Evolutionary conservation across 2,888 invertebrate species (phyloP).

Genomic region (Latheticus oryzae): DNA sequence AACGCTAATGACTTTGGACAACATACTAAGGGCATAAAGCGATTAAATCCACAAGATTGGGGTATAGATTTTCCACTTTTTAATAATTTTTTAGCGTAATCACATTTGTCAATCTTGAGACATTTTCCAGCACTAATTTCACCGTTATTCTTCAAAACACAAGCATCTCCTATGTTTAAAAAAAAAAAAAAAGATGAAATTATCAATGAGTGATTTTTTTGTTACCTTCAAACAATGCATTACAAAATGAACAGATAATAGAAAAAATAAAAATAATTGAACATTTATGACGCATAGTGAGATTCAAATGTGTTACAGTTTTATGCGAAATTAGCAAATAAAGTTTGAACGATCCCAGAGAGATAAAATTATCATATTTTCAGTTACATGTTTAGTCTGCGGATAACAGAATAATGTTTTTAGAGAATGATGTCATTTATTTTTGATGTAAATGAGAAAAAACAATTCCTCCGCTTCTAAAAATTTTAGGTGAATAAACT

Average conservation of each 20-base stretch:
- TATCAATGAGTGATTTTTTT: neutral
- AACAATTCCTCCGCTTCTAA: too few relatives aligned
- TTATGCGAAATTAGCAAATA: too few relatives aligned
- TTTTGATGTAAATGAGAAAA: too few relatives aligned
- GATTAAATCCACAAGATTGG: conserved; percentile 2
- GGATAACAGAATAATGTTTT: too few relatives aligned
- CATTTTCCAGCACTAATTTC: conserved; percentile 3
- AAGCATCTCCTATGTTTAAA: neutral
- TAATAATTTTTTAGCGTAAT: neutral
- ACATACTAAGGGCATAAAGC: conserved; percentile 2
- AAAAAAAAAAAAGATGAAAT: neutral
- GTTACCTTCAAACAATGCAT: conserved; percentile 4
- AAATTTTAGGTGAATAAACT: too few relatives aligned
- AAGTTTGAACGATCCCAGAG: too few relatives aligned
- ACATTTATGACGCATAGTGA: neutral
- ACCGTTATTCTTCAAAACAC: neutral
- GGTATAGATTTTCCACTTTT: neutral
- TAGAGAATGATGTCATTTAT: too few relatives aligned
- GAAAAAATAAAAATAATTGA: neutral
- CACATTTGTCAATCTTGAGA: neutral
- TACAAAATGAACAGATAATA: neutral
- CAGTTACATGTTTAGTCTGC: too few relatives aligned
- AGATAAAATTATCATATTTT: too few relatives aligned
- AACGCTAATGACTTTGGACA: neutral
- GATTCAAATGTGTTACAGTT: neutral